Evolutionary conservation across 2,888 invertebrate genomes (phyloP), one percentile per base, ranked within the genome.

Genomic region (Caenorhabditis sp.): DNA sequence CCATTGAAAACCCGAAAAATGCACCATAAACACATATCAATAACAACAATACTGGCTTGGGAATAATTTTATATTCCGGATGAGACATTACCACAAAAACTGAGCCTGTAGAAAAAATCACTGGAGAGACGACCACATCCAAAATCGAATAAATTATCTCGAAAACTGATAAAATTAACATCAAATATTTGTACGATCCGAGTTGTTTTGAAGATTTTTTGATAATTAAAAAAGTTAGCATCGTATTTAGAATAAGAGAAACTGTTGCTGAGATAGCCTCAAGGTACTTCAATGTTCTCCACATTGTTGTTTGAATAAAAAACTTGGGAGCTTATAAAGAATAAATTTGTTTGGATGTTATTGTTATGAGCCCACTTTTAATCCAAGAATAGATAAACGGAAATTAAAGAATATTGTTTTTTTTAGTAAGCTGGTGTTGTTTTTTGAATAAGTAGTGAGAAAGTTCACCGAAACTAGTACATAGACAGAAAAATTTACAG

Each of bases 111-210:
- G 25, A 53, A 23, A 53, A 53, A 53, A 12, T 7, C 4, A 21
- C 53, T 21, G 53, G 53, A 4, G 7, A 3, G 4, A 14, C 53
- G 12, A 21, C 1, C 7, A 21, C 3, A 53, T 53, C 5, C 10
- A 4, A 23, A 12, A 23, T 23, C 14, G 53, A 20, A 21, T 21
- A 53, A 23, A 53, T 12, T 2, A 20, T 23, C 7, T 23, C 53
- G 23, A 21, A 53, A 3, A 20, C 4, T 21, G 53, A 53, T 7
- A 53, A 3, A 7, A 23, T 20, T 14, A 53, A 21, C 53, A 53
- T 53, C 53, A 53, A 53, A 53, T 53, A 53, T 53, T 53, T 53
- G 14, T 53, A 53, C 12, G 21, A 12, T 53, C 53, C 53, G 25
- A 53, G 12, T 12, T 23, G 4, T 20, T 23, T 53, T 23, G 21